Percentiles rank a stretch among this genome's conserved stretches.
Conservation (phyloP, 2,797 vertebrate species). For the Sebastes itinus region DNA sequence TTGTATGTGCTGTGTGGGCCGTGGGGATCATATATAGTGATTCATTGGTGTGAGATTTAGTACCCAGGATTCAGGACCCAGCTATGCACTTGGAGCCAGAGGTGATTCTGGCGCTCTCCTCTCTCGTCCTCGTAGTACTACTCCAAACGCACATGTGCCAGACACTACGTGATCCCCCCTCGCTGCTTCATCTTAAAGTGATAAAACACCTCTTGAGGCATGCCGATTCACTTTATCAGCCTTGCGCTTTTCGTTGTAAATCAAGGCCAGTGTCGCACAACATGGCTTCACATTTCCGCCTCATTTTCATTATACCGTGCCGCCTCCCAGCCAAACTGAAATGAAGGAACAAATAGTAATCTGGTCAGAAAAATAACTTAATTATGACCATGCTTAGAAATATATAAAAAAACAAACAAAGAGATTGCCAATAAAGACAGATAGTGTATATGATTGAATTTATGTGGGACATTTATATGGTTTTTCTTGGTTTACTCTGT, state of each 20-base stretch:
- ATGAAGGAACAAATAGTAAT: conserved; percentile 6
- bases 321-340: conserved; percentile 3
- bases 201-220: conserved; percentile 42
- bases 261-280: conserved; percentile 59
- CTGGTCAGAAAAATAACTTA: conserved; percentile 49
- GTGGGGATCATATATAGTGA: neutral
- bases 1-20: neutral
- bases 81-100: conserved; percentile 5
- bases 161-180: neutral
- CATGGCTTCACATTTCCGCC: conserved; percentile 56
- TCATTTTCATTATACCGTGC: conserved; percentile 55
- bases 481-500: conserved; percentile 7
- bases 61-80: neutral
- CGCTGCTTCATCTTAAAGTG: conserved; percentile 16
- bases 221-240: conserved; percentile 49
- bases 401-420: neutral
- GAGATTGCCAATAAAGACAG: conserved; percentile 52
- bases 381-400: conserved; percentile 24
- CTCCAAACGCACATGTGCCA: conserved; percentile 7
- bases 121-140: neutral
- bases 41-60: conserved; percentile 8
- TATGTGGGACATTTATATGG: conserved; percentile 50
- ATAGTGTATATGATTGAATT: conserved; percentile 52
- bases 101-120: conserved; percentile 8
- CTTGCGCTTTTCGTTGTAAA: conserved; percentile 54